A percentile compares a stretch with the other conserved stretches of the same genome.
phyloP scores from a whole-genome alignment of 2,888 invertebrate species.

The Scaptomyza flava region DNA sequence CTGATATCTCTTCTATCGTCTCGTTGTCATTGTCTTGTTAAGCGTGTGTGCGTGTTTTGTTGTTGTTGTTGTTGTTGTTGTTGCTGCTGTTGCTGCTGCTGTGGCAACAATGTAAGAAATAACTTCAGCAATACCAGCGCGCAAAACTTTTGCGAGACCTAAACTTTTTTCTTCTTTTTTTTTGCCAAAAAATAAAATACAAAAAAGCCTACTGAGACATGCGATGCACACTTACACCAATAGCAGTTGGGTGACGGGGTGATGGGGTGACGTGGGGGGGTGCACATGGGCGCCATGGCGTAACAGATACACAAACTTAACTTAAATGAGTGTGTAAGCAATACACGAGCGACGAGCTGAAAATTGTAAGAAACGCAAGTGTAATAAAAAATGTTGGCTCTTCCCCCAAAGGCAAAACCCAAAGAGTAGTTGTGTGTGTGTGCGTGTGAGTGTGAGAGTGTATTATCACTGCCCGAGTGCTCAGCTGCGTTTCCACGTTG shows the following conservation, averaged over 20 bases:
- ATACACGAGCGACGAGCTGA: constrained; percentile 60
- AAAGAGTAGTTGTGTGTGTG: neutral
- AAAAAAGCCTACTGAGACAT: constrained; percentile 5
- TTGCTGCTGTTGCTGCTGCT: constrained; percentile 60
- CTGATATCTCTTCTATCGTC: constrained; percentile 45
- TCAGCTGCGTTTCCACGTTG: constrained; percentile 71
- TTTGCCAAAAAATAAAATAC: constrained; percentile 7
- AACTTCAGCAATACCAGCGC: constrained; percentile 66
- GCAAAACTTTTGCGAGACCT: constrained; percentile 38
- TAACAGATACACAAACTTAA: constrained; percentile 76
- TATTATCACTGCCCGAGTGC: constrained; percentile 67
- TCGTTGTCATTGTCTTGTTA: constrained; percentile 14
- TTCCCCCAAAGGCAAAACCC: neutral
- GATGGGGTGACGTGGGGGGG: neutral
- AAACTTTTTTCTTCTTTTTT: constrained; percentile 1
- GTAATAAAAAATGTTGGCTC: constrained; percentile 44
- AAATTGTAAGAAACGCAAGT: constrained; percentile 64
- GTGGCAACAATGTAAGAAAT: constrained; percentile 80
- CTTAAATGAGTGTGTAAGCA: constrained; percentile 77
- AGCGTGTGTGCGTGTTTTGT: neutral
- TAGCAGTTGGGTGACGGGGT: constrained; percentile 44
- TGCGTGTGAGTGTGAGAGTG: constrained; percentile 9
- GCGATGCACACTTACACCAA: too few relatives aligned
- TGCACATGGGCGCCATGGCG: constrained; percentile 43
- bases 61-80: neutral